Evolutionary conservation across 2,888 invertebrate genomes (phyloP), one percentile per base, ranked within the genome.

Genomic region (Willowsia nigromaculata): DNA sequence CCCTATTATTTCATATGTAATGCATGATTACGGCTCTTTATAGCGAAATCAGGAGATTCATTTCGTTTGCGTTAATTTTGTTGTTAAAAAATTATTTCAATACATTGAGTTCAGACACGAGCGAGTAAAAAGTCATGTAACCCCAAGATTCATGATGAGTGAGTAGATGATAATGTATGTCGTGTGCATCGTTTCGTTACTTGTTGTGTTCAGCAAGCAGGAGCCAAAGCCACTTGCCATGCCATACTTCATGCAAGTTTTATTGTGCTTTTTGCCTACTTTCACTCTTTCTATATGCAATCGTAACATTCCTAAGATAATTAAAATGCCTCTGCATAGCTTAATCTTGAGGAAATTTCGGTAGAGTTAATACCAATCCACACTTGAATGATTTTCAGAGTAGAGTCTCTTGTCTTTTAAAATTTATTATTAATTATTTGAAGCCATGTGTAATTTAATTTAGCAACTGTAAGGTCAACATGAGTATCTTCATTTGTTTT

Each of bases 101-200:
- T 30, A 74, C 27, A 7, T 47, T 22, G 40, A 56, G 59, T 80
- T 80, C 59, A 80, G 25, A 22, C 80, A 80, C 59, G 80, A 80
- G 80, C 40, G 37, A 80, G 59, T n/a, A 50, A 40, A 80, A 80
- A 59, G n/a, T 80, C 80, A 80, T 80, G 80, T 80, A 80, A 56
- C 56, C 59, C 47, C 80, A 80, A 76, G 59, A 59, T 80, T 80
- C 53, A 25, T 78, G n/a, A 7, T 33, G 15, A 74, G 47, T 33
- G 15, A 68, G 9, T 7, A 40, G 40, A 47, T 43, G 43, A 25
- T n/a, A n/a, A 50, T 27, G 76, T 76, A 27, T 50, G 76, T 76
- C 76, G 76, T 76, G 76, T 76, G 76, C 76, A 76, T 0, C 37
- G 56, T 78, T 53, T 78, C 56, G 59, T 59, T 80, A 56, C 33